A percentile compares a stretch with the other conserved stretches of the same genome.
Evolutionary conservation across 2,888 invertebrate genomes (phyloP).

Genomic region (Operophtera brumata): DNA sequence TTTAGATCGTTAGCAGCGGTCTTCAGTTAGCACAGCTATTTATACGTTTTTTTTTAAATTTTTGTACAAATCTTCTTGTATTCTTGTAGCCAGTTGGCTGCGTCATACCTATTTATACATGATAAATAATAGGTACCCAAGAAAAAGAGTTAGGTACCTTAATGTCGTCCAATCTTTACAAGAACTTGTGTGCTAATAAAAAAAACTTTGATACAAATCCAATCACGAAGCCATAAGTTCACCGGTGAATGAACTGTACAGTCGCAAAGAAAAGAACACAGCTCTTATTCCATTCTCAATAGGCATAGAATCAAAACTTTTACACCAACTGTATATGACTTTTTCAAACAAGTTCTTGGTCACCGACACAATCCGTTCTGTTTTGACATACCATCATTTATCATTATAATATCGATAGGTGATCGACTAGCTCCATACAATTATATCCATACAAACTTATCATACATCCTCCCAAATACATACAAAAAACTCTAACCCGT

Average conservation of each 20-base stretch:
- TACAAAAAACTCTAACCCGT: slow-evolving; percentile 4
- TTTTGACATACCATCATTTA: slow-evolving; percentile 60
- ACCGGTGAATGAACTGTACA: slow-evolving; percentile 61
- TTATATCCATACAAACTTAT: slow-evolving; percentile 45
- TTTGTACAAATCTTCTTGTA: no score
- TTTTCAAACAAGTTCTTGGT: slow-evolving; percentile 53
- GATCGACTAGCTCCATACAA: slow-evolving; percentile 62
- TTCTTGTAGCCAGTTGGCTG: no score
- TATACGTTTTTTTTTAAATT: no score
- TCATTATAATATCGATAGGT: slow-evolving; percentile 62
- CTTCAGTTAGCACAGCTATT: no score
- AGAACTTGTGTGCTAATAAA: no score
- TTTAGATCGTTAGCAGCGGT: no score
- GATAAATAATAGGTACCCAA: not conserved
- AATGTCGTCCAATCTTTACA: not conserved
- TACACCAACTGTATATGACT: slow-evolving; percentile 32
- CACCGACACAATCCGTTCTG: slow-evolving; percentile 43
- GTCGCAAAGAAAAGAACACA: slow-evolving; percentile 18
- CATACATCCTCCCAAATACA: slow-evolving; percentile 1
- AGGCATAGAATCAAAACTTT: slow-evolving; percentile 3
- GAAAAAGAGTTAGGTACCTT: no score
- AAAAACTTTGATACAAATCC: no score
- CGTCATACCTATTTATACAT: no score
- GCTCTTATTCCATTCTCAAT: not conserved
- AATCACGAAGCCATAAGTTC: slow-evolving; percentile 10